Conservation (phyloP, 2,888 invertebrate genomes). For the Nezara viridula region DNA sequence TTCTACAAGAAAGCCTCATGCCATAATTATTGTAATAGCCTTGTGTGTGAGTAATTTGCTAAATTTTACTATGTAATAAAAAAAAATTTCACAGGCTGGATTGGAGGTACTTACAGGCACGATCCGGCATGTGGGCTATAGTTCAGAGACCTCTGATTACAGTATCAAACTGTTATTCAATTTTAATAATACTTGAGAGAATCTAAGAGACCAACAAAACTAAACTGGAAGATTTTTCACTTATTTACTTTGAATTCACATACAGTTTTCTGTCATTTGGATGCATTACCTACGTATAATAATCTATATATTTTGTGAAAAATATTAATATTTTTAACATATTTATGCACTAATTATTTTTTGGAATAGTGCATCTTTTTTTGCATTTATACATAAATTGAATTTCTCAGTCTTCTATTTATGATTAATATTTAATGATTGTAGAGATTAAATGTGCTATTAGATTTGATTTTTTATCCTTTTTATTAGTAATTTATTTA, state of each 20-base stretch:
- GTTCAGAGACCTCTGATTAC: no score
- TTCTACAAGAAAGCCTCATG: no score
- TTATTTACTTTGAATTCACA: neutral
- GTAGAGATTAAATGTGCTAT: neutral
- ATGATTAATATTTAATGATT: neutral
- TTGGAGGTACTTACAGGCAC: no score
- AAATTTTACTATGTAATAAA: no score
- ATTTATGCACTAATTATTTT: slow-evolving; percentile 17
- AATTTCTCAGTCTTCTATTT: neutral
- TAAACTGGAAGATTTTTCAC: neutral
- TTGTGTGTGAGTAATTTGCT: no score
- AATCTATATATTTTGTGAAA: neutral
- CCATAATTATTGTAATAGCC: no score
- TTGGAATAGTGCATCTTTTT: neutral
- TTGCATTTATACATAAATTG: neutral
- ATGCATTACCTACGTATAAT: neutral
- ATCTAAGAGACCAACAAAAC: neutral
- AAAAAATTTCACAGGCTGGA: no score
- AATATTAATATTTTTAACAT: slow-evolving; percentile 16
- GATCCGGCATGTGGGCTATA: no score
- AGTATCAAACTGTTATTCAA: no score
- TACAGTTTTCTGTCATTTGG: slow-evolving; percentile 24
- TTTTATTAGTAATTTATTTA: neutral
- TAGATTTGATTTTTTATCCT: neutral
- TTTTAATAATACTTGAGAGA: no score